phyloP scores from a whole-genome alignment of 92 coral and sea anemone species.

The Epizoanthus illoricatus region DNA sequence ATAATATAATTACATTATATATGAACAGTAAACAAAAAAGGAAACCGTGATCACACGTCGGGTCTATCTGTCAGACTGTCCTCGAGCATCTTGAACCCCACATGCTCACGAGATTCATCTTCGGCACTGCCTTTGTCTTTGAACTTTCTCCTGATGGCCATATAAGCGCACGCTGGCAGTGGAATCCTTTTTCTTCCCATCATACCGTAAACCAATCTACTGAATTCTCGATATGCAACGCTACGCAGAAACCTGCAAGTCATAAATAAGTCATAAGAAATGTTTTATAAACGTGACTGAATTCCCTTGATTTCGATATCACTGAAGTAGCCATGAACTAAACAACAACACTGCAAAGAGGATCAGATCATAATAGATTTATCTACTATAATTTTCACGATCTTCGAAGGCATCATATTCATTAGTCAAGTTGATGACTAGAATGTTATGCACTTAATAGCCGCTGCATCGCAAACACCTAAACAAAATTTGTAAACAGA shows the following conservation, averaged over 20 bases:
- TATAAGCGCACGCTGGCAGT: slow-evolving; percentile 46
- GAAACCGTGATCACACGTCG: too few species aligned
- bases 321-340: neutral
- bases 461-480: too few species aligned
- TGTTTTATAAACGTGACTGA: neutral
- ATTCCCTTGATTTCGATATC: neutral
- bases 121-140: neutral
- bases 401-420: neutral
- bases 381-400: too few species aligned
- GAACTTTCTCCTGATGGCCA: slow-evolving; percentile 9
- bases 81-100: neutral
- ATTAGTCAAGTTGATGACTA: neutral
- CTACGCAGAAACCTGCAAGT: slow-evolving; percentile 30
- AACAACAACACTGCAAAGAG: neutral
- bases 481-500: too few species aligned
- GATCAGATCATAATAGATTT: neutral
- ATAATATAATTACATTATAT: too few species aligned
- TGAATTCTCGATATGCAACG: slow-evolving; percentile 40
- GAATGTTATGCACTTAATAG: too few species aligned
- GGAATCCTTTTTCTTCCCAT: slow-evolving; percentile 38
- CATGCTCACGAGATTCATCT: neutral
- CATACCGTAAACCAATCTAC: slow-evolving; percentile 38
- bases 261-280: neutral
- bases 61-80: neutral
- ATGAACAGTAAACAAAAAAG: too few species aligned